Percentiles rank a stretch among this genome's conserved stretches.
phyloP scores from a whole-genome alignment of 2,113 vertebrate species.

The Saiga tatarica region DNA sequence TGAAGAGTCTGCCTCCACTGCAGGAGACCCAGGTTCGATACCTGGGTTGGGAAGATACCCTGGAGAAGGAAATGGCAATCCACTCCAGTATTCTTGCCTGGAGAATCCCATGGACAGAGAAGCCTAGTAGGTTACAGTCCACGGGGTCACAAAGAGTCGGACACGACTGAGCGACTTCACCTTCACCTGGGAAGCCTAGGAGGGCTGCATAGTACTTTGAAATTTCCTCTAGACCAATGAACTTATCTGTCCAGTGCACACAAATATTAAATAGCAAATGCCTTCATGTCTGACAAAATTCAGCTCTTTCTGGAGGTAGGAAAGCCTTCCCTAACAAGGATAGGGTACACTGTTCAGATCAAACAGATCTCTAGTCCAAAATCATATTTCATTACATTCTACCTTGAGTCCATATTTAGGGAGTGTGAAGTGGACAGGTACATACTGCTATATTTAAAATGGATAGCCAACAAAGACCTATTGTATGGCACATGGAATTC shows the following conservation, averaged over 20 bases:
- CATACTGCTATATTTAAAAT: not conserved
- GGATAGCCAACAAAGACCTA: not conserved
- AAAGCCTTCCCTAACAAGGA: not conserved
- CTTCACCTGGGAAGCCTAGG: not conserved
- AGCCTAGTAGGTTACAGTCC: too few species aligned
- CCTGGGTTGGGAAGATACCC: too few species aligned
- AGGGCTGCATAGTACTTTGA: not conserved
- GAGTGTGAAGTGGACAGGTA: not conserved
- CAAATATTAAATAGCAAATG: not conserved
- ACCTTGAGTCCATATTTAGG: not conserved
- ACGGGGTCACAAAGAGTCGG: too few species aligned
- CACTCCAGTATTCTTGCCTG: too few species aligned
- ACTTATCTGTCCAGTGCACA: not conserved
- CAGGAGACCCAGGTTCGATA: too few species aligned
- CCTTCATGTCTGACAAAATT: not conserved
- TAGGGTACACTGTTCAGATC: not conserved
- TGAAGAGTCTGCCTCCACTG: too few species aligned
- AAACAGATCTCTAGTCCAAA: not conserved
- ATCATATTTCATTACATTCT: not conserved
- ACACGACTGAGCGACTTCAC: too few species aligned
- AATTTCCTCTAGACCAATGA: not conserved
- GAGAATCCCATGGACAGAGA: too few species aligned
- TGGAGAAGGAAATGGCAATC: too few species aligned
- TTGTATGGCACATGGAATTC: not conserved
- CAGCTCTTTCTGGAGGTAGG: not conserved